Base-by-base conservation (phyloP, 2,797 vertebrate species). In the Sphenodon punctatus region DNA sequence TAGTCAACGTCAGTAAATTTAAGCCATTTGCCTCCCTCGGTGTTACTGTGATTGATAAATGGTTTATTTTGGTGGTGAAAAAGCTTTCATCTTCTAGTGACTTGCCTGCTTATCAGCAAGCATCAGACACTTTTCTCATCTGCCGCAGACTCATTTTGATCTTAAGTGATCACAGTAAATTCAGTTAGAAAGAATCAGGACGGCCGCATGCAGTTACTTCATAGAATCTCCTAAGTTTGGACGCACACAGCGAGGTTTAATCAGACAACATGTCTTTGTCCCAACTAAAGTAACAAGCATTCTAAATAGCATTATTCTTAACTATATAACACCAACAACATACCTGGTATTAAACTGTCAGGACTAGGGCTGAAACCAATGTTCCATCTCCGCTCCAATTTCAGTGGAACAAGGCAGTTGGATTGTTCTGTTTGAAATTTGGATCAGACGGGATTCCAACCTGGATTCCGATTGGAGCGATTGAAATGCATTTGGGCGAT, bases 11-110 rank as follows among this genome's bases (percentile, higher is more conserved):
- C 46, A 66, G 45, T 16, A 8, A 11, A 66, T 81, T 11, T 0
- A 3, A 9, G 22, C 36, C 3, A 0, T 60, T 73, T 16, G 1
- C 11, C 55, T 67, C 36, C 2, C 3, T 43, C 23, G 2, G 11
- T 7, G 1, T 42, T 56, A 4, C 32, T 68, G 38, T 81, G 56
- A 60, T 56, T 63, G 25, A 78, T 78, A 63, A 69, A 55, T 69
- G 46, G 30, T n/a, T 67, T 27, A 38, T 58, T 72, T 39, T 27
- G 4, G 34, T 10, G 17, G 56, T n/a, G 6, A 68, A 64, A 76
- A 60, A 58, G 42, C 30, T 34, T 34, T 30, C 1, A 34, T 25
- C 61, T 59, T 1, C 68, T 46, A 20, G 46, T 14, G n/a, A 59
- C 20, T 43, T 61, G 25, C 19, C 2, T 1, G 4, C 6, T 0